phyloP scores from a whole-genome alignment of 1,140 invertebrate genomes.

The Saxidomus purpurata region DNA sequence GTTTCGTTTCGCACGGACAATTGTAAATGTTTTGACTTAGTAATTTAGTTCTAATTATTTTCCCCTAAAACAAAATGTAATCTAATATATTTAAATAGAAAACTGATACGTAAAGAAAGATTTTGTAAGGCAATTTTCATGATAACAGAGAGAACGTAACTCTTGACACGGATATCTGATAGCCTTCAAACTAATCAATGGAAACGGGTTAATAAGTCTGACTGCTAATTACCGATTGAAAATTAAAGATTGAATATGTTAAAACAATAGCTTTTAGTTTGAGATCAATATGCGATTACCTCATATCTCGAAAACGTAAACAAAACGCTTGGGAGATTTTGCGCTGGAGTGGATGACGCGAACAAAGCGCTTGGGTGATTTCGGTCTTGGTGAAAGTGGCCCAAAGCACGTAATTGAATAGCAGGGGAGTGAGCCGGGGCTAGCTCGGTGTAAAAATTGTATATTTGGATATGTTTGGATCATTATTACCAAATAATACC shows the following conservation, averaged over 20 bases:
- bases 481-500: too few relatives aligned
- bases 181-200: neutral
- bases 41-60: slow-evolving; percentile 7
- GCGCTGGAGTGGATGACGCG: neutral
- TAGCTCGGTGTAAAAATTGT: too few relatives aligned
- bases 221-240: slow-evolving; percentile 5
- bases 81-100: neutral
- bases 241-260: neutral
- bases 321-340: neutral
- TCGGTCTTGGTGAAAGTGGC: neutral
- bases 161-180: neutral
- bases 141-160: neutral
- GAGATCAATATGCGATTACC: neutral
- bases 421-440: too few relatives aligned
- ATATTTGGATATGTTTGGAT: too few relatives aligned
- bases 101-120: neutral
- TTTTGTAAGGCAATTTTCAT: neutral
- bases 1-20: neutral
- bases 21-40: neutral
- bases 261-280: neutral
- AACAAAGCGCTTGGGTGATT: neutral
- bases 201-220: slow-evolving; percentile 15
- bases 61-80: neutral
- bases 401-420: too few relatives aligned
- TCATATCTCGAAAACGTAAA: neutral